These are phyloP conservation scores for Clarias pachynema DNA, from an alignment of 2,797 vertebrate species.

Conservation along the genomic window DNA sequence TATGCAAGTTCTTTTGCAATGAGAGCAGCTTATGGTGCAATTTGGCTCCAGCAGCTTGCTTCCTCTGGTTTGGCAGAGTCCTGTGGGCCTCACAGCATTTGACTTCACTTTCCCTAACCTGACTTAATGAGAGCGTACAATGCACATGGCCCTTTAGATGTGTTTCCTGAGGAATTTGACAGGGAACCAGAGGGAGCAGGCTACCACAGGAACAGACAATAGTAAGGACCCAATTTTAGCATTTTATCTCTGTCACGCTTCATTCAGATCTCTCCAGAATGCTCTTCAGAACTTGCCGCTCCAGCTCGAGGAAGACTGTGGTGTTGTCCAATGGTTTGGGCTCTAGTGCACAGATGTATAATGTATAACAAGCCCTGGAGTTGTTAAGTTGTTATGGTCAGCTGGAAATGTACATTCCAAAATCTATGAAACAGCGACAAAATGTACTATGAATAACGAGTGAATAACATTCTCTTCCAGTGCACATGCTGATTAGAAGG, in stretches of 20 bases:
- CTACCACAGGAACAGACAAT: slow-evolving; percentile 64
- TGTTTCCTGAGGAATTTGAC: slow-evolving; percentile 77
- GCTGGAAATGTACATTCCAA: slow-evolving; percentile 15
- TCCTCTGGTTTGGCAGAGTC: slow-evolving; percentile 69
- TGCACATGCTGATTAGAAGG: background rate
- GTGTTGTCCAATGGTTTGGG: background rate
- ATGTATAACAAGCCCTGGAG: slow-evolving; percentile 28
- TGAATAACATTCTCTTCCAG: background rate
- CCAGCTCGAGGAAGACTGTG: background rate
- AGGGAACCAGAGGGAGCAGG: slow-evolving; percentile 66
- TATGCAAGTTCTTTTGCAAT: slow-evolving; percentile 65
- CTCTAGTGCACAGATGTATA: slow-evolving; percentile 29
- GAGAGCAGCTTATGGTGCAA: slow-evolving; percentile 66
- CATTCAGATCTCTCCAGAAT: slow-evolving; percentile 29
- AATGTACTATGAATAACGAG: background rate
- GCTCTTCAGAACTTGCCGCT: slow-evolving; percentile 27
- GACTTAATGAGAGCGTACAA: slow-evolving; percentile 75
- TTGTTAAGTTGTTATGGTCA: slow-evolving; percentile 22
- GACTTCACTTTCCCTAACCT: slow-evolving; percentile 67
- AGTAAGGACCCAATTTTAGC: slow-evolving; percentile 61
- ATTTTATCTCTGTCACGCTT: slow-evolving; percentile 52
- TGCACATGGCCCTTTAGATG: slow-evolving; percentile 74
- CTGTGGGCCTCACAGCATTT: slow-evolving; percentile 63
- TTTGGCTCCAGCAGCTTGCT: slow-evolving; percentile 70
- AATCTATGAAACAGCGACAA: slow-evolving; percentile 9